Percentiles rank a stretch among this genome's conserved stretches.
These are phyloP conservation scores for Parapristionchus giblindavisi DNA, from an alignment of 2,888 invertebrate genomes.

Conservation along the genomic window DNA sequence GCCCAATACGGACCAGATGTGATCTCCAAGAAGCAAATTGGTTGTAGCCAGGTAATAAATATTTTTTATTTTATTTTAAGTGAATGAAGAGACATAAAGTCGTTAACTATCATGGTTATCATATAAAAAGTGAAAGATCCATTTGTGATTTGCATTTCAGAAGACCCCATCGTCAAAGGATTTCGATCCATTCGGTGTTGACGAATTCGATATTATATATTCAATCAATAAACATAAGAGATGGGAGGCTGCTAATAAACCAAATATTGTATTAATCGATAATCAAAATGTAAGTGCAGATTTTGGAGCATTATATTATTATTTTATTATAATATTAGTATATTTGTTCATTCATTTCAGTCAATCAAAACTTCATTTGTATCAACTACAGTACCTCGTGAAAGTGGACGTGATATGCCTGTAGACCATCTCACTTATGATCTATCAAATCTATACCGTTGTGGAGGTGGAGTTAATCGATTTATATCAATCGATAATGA, in stretches of 20 bases:
- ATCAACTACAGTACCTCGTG: conserved; percentile 6
- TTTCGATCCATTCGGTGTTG: conserved; percentile 16
- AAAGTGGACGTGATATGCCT: conserved; percentile 4
- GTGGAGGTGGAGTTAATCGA: conserved; percentile 23
- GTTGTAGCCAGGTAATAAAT: conserved; percentile 11
- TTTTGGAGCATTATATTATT: neutral
- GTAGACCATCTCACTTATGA: conserved; percentile 1
- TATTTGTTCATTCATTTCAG: neutral
- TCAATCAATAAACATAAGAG: conserved; percentile 32
- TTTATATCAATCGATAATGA: neutral
- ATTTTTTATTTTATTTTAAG: neutral
- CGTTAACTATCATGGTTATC: too few species aligned
- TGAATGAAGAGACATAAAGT: too few species aligned
- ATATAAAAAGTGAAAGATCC: neutral
- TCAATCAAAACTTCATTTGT: conserved; percentile 4
- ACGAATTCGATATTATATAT: conserved; percentile 14
- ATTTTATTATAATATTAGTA: neutral
- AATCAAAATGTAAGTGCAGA: neutral
- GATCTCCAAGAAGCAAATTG: conserved; percentile 21
- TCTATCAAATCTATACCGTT: neutral
- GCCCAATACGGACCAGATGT: conserved; percentile 14
- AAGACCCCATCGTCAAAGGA: conserved; percentile 10
- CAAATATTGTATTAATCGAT: neutral
- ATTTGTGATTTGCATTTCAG: neutral
- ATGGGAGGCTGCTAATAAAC: conserved; percentile 22